Percentiles rank a stretch among this genome's conserved stretches.
Conservation (phyloP, 2,113 vertebrate species). For the Lonchura striata region DNA sequence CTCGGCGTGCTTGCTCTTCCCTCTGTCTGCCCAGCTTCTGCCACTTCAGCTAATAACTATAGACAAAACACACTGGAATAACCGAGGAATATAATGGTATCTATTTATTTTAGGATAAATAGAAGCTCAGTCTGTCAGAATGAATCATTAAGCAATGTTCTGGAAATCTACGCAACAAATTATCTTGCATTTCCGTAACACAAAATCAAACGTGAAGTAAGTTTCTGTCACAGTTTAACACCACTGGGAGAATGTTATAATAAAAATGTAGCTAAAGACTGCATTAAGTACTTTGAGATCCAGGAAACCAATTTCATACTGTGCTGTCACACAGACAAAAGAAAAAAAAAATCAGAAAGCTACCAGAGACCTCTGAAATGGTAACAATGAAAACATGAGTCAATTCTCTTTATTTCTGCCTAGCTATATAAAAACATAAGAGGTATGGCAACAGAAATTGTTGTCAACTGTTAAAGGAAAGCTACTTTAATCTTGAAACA, state of each 20-base stretch:
- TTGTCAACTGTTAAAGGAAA: background rate
- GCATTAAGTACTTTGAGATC: background rate
- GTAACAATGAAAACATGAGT: background rate
- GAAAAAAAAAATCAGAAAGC: background rate
- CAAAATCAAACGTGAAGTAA: background rate
- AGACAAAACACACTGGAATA: background rate
- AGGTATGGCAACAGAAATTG: background rate
- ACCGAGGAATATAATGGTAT: background rate
- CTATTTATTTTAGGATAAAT: background rate
- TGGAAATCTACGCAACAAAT: background rate
- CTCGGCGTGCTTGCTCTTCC: rapidly evolving
- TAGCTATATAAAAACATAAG: background rate
- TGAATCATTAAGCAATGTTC: background rate
- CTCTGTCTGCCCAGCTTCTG: background rate
- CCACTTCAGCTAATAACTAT: background rate
- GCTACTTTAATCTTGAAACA: background rate
- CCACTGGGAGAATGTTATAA: background rate
- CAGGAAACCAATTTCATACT: background rate
- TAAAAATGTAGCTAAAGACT: background rate
- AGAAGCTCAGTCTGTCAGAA: background rate
- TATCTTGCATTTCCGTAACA: background rate
- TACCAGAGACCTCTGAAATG: background rate
- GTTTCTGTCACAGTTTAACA: background rate
- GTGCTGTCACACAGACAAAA: background rate
- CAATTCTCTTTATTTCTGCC: background rate